Percentiles rank a stretch among this genome's conserved stretches.
These are phyloP conservation scores for Rhabdomys pumilio DNA, from an alignment of 2,797 vertebrate genomes.

Conservation along the genomic window DNA sequence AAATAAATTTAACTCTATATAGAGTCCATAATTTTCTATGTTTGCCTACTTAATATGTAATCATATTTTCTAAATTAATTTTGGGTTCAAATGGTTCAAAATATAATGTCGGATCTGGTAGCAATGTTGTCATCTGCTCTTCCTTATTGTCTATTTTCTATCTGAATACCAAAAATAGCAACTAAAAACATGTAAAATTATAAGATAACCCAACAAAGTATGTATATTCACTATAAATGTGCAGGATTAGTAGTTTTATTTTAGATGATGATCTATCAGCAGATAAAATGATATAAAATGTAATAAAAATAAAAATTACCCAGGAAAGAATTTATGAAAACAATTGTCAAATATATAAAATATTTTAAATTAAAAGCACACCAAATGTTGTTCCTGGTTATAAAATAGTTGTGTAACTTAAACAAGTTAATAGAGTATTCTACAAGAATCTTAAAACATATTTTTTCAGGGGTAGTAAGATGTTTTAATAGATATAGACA, in stretches of 20 bases:
- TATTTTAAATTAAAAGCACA: conserved; percentile 1
- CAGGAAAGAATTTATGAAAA: background rate
- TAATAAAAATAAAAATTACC: background rate
- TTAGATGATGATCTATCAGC: conserved; percentile 10
- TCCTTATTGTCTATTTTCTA: background rate
- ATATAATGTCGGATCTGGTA: background rate
- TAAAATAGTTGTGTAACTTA: conserved; percentile 33
- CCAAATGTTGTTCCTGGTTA: background rate
- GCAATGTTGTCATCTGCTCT: background rate
- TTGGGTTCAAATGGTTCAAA: background rate
- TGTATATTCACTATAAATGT: background rate
- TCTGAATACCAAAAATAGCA: background rate
- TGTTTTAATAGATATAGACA: background rate
- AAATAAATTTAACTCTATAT: background rate
- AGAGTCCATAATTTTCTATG: conserved; percentile 9
- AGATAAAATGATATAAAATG: conserved; percentile 10
- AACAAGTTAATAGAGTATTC: background rate
- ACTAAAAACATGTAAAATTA: background rate
- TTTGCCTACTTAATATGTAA: background rate
- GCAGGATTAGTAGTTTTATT: conserved; percentile 7
- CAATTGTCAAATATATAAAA: background rate
- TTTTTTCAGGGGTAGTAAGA: background rate
- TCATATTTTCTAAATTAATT: background rate
- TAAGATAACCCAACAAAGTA: background rate
- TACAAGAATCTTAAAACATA: background rate